These are phyloP conservation scores for Paedocypris micromegethes DNA, from an alignment of 2,797 vertebrate species.

Conservation along the genomic window DNA sequence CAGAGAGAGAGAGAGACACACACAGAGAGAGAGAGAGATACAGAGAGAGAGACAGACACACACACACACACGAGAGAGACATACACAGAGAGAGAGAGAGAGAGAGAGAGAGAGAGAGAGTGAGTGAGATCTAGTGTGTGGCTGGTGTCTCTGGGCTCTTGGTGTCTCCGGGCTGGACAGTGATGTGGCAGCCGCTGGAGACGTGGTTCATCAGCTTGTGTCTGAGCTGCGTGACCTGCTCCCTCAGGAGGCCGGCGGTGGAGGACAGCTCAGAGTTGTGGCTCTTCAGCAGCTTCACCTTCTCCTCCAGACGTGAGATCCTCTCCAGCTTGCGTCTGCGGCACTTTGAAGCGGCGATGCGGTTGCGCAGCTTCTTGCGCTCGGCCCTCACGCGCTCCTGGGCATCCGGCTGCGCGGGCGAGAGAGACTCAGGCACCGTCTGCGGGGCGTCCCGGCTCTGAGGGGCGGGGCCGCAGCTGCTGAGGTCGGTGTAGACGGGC, in stretches of 20 bases:
- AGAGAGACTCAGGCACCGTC: slow-evolving; percentile 79
- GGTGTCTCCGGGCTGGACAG: slow-evolving; percentile 57
- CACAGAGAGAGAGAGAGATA: slow-evolving; percentile 11
- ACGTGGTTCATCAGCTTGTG: slow-evolving; percentile 85
- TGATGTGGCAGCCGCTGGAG: slow-evolving; percentile 79
- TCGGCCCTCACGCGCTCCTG: slow-evolving; percentile 84
- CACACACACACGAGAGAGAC: no score
- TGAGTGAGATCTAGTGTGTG: slow-evolving; percentile 3
- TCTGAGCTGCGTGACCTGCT: slow-evolving; percentile 82
- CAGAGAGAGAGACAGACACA: no score
- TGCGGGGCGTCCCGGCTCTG: slow-evolving; percentile 75
- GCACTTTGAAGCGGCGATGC: slow-evolving; percentile 85
- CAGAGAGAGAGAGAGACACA: neutral
- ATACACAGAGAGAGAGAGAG: neutral
- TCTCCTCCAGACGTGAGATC: slow-evolving; percentile 82
- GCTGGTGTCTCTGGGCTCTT: slow-evolving; percentile 54
- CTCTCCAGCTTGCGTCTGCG: slow-evolving; percentile 83
- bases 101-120: slow-evolving; percentile 5
- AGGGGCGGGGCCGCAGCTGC: slow-evolving; percentile 65
- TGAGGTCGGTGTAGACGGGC: slow-evolving; percentile 79
- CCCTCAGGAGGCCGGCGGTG: slow-evolving; percentile 76
- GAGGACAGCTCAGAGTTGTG: slow-evolving; percentile 83
- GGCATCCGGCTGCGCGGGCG: slow-evolving; percentile 78
- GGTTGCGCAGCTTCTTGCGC: slow-evolving; percentile 81
- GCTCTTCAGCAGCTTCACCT: slow-evolving; percentile 81